Evolutionary conservation across 2,113 vertebrate species (phyloP).

Genomic region (Orthonyx spaldingii): DNA sequence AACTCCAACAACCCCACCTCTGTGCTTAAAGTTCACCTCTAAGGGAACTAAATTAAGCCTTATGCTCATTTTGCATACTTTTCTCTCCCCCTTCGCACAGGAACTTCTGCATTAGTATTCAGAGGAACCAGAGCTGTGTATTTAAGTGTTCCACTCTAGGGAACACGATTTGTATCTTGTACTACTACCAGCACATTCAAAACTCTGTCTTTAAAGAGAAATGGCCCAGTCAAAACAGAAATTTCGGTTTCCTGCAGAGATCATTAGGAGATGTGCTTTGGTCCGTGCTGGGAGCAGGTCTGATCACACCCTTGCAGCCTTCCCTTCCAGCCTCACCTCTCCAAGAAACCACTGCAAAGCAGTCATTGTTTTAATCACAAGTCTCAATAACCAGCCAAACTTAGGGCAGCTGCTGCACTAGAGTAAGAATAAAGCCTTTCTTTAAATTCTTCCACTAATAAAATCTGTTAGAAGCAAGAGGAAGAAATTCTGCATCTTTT

Average conservation of each 20-base stretch:
- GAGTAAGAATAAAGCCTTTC: neutral
- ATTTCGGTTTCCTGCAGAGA: neutral
- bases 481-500: neutral
- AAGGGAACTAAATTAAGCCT: neutral
- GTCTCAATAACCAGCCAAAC: neutral
- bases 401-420: neutral
- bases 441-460: neutral
- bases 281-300: neutral
- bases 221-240: neutral
- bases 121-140: neutral
- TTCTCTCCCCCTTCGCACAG: neutral
- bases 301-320: neutral
- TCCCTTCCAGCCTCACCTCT: neutral
- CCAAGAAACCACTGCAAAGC: neutral
- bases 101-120: neutral
- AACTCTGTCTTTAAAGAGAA: neutral
- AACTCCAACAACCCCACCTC: neutral
- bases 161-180: neutral
- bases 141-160: neutral
- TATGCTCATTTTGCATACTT: neutral
- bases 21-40: neutral
- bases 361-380: neutral
- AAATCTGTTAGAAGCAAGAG: neutral
- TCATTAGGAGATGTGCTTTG: neutral
- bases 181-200: neutral